These are phyloP conservation scores for Lucilia cuprina DNA, from an alignment of 1,140 invertebrate genomes.

Conservation along the genomic window DNA sequence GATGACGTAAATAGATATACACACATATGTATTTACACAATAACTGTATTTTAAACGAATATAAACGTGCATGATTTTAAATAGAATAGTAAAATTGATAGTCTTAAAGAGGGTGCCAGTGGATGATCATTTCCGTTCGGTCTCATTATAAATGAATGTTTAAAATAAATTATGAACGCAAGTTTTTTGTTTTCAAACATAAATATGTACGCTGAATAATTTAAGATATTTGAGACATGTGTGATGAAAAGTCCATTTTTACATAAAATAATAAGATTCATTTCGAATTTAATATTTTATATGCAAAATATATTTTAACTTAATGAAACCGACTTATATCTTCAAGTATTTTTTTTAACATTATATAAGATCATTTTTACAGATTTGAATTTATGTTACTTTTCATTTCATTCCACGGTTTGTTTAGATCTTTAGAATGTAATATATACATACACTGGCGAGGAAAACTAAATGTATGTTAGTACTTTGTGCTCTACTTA, in stretches of 20 bases:
- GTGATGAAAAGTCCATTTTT: not conserved
- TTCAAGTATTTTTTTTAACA: too few species aligned
- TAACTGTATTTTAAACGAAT: not conserved
- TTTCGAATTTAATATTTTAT: too few species aligned
- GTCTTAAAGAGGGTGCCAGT: constrained; percentile 19
- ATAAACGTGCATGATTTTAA: not conserved
- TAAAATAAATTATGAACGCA: not conserved
- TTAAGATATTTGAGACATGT: not conserved
- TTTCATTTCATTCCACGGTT: too few species aligned
- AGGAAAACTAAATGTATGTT: too few species aligned
- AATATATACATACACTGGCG: too few species aligned
- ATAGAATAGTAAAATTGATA: not conserved
- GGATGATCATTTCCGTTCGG: constrained; percentile 30
- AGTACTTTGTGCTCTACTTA: too few species aligned
- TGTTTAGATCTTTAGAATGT: too few species aligned
- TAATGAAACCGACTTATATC: too few species aligned
- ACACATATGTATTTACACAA: not conserved
- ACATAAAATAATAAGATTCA: too few species aligned
- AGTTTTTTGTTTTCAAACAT: not conserved
- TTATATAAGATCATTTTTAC: too few species aligned
- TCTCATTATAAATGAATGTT: constrained; percentile 14
- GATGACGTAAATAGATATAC: not conserved
- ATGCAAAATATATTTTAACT: too few species aligned
- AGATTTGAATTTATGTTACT: too few species aligned
- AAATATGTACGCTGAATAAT: not conserved